phyloP scores from a whole-genome alignment of 2,888 invertebrate genomes.

The Ellobium chinense region DNA sequence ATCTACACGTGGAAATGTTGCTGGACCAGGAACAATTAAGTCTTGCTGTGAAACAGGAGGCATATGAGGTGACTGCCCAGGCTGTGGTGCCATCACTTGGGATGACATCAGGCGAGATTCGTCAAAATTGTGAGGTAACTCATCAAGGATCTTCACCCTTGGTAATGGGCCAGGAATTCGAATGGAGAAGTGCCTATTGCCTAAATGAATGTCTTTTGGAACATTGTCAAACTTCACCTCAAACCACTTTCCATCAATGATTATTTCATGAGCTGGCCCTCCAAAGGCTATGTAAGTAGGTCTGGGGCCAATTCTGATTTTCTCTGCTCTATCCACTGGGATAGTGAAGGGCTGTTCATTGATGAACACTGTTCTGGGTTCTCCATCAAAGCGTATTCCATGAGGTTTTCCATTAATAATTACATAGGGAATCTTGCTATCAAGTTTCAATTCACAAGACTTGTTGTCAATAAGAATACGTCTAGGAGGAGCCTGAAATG shows the following conservation, averaged over 20 bases:
- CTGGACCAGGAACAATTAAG: not conserved
- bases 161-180: slow-evolving; percentile 92
- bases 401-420: slow-evolving; percentile 78
- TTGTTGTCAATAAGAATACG: slow-evolving; percentile 88
- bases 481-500: slow-evolving; percentile 91
- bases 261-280: slow-evolving; percentile 78
- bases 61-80: slow-evolving; percentile 3
- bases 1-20: not conserved
- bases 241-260: slow-evolving; percentile 77
- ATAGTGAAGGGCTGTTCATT: slow-evolving; percentile 86
- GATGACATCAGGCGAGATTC: slow-evolving; percentile 41
- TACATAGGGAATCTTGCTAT: slow-evolving; percentile 71
- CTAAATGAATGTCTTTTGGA: slow-evolving; percentile 89
- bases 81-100: not conserved
- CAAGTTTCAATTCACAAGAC: slow-evolving; percentile 72
- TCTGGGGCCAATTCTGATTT: slow-evolving; percentile 80
- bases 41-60: slow-evolving; percentile 8
- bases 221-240: slow-evolving; percentile 96
- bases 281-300: slow-evolving; percentile 76
- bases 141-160: slow-evolving; percentile 89
- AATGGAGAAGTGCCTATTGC: slow-evolving; percentile 87
- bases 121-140: slow-evolving; percentile 54
- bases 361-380: slow-evolving; percentile 93
- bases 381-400: slow-evolving; percentile 92
- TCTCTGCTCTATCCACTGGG: slow-evolving; percentile 70